Percentiles rank a stretch among this genome's conserved stretches.
Evolutionary conservation across 2,888 invertebrate genomes (phyloP).

Genomic region (Mactromeris polynyma): DNA sequence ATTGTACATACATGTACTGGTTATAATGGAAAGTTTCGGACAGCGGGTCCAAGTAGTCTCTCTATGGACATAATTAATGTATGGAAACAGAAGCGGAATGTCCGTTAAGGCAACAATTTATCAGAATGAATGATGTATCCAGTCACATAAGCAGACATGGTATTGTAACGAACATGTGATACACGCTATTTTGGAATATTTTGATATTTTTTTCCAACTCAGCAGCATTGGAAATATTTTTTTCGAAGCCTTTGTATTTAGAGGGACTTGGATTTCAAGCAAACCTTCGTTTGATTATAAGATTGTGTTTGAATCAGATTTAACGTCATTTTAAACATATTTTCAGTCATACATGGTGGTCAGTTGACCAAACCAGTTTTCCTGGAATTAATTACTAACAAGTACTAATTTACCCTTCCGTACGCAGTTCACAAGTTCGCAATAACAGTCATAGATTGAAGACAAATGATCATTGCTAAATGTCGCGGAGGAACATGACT

Average conservation of each 20-base stretch:
- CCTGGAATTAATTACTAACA: no score
- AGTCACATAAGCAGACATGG: background rate
- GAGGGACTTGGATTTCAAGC: background rate
- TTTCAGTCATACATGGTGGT: no score
- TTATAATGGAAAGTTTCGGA: background rate
- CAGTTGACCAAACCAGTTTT: no score
- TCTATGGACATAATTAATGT: background rate
- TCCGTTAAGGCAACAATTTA: background rate
- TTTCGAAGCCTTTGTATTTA: background rate
- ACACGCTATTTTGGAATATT: constrained; percentile 1
- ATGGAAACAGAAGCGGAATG: background rate
- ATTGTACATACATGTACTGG: background rate
- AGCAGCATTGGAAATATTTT: background rate
- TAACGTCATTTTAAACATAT: no score
- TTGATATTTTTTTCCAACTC: background rate
- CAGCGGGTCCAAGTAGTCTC: background rate
- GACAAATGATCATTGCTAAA: no score
- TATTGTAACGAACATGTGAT: background rate
- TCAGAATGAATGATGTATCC: background rate
- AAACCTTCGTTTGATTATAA: no score
- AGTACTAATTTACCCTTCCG: no score
- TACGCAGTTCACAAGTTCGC: no score
- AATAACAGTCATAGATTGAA: no score
- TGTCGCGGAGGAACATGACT: no score
- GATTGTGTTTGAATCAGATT: no score